Conservation (phyloP, 2,113 vertebrate genomes). For the Budorcas taxicolor region DNA sequence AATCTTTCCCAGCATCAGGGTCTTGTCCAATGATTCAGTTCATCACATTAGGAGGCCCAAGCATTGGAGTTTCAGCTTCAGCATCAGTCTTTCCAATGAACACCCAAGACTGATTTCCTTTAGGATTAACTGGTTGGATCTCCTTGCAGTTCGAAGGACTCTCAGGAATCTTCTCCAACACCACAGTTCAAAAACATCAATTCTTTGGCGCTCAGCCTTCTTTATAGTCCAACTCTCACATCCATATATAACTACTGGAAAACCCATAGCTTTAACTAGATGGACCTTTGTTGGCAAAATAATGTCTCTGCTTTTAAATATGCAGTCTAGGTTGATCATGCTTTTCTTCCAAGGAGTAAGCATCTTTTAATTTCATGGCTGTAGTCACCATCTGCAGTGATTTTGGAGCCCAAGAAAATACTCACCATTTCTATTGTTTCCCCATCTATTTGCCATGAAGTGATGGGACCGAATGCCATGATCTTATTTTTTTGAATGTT, state of each 20-base stretch:
- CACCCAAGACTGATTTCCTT: not conserved
- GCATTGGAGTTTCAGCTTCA: not conserved
- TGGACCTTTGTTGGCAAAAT: not conserved
- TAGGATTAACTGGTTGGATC: not conserved
- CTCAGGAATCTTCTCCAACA: not conserved
- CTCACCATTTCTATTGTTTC: not conserved
- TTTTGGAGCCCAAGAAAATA: not conserved
- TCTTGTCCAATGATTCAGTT: not conserved
- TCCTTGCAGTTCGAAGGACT: not conserved
- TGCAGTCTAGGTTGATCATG: not conserved
- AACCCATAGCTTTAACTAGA: not conserved
- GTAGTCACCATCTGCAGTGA: not conserved
- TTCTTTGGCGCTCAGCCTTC: rapidly evolving
- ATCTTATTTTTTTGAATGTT: not conserved
- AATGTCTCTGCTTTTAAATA: not conserved
- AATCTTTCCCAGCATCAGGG: not conserved
- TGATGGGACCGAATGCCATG: rapidly evolving
- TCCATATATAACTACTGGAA: not conserved
- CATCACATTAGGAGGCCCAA: not conserved
- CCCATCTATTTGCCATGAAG: not conserved
- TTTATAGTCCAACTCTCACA: not conserved
- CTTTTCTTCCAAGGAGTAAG: not conserved
- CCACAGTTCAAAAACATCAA: not conserved
- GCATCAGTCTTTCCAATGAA: not conserved
- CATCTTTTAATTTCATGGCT: not conserved